Evolutionary conservation across 2,113 vertebrate species (phyloP), one percentile per base, ranked within the genome.

Genomic region (Sinocyclocheilus anophthalmus): DNA sequence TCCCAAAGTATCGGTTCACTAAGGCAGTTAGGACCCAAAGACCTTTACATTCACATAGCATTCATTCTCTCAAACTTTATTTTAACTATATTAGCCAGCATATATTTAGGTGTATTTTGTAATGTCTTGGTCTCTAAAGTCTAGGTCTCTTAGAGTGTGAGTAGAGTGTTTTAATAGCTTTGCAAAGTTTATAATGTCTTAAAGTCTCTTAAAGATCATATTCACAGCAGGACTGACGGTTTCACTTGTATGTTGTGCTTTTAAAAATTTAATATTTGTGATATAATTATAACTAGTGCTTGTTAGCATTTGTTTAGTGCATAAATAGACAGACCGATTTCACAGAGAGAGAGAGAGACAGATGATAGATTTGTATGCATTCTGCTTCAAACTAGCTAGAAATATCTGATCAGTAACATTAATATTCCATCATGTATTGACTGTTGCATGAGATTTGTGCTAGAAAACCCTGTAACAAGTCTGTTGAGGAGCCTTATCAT

Each of bases 1-100:
- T 87, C 83, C 39, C 30, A 14, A 50, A 87, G 84, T 81, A 86
- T 72, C 76, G 76, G 72, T 81, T 80, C 83, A 79, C 85, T 88
- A 70, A 92, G 69, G 65, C 8, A 85, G 82, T 76, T 59, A 73
- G 84, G 37, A 22, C 82, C 50, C 75, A 42, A 82, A 82, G 26
- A 79, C 85, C 42, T 89, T 26, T 45, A 65, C 26, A 22, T 55
- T 37, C 30, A 57, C 30, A 22, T 14, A 22, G 20, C 53, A 79
- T 73, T 45, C 10, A 73, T 45, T 42, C 20, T 11, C 6, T 10
- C 3, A n/a, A 45, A 42, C 39, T 73, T 73, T 45, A 73, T 24
- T 14, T 70, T 37, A 70, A 20, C 65, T 7, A 67, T 69, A 8
- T 69, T 69, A 3, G 3, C 67, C 3, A 13, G 9, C 70, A 73